Base-by-base conservation (phyloP, 1,140 invertebrate genomes). In the Cyclargus thomasi region DNA sequence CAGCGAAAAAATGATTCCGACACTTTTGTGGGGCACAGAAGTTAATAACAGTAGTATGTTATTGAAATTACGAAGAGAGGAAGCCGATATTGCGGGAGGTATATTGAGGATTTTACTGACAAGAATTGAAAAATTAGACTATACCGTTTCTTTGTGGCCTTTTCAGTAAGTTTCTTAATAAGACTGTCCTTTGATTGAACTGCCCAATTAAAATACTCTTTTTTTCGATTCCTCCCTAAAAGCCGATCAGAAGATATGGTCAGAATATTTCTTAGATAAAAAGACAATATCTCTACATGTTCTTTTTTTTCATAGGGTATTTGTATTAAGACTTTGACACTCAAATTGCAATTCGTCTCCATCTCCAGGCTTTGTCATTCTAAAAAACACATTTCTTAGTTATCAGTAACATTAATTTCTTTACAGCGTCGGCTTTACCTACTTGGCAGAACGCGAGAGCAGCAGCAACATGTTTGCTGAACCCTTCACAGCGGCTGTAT, bases 391-490 rank as follows among this genome's bases (percentile, higher is more conserved):
- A 3, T 3, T 29, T 29, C 2, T 29, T 29, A 3, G 23, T 29
- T 2, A 3, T 29, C 6, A 29, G 23, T 29, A 29, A 29, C 2
- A 29, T 39, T 39, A 39, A 3, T 47, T 16, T 16, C 21, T 29
- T 70, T 74, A 14, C 68, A 86, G 84, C 16, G 83, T 86, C 2
- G 84, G 86, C 0, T 86, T 88, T 65, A 83, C 83, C 1, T 88
- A 86, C 62, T 53, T 88, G 35, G 77, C 83, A 2, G 86, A 86
- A 53, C 67, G 86, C 1, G 83, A 86, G 62, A 88, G 84, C 57
- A 86, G 81, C 66, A 86, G 70, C 63, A 86, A 86, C 57, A 86
- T 88, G 84, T 88, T 78, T 59, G 69, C 85, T 63, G 80, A 79
- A 23, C 86, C 86, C 1, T 88, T 88, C 67, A 77, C 79, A 1